A percentile compares a stretch with the other conserved stretches of the same genome.
These are phyloP conservation scores for Diorhabda sublineata DNA, from an alignment of 1,140 invertebrate species.

Conservation along the genomic window DNA sequence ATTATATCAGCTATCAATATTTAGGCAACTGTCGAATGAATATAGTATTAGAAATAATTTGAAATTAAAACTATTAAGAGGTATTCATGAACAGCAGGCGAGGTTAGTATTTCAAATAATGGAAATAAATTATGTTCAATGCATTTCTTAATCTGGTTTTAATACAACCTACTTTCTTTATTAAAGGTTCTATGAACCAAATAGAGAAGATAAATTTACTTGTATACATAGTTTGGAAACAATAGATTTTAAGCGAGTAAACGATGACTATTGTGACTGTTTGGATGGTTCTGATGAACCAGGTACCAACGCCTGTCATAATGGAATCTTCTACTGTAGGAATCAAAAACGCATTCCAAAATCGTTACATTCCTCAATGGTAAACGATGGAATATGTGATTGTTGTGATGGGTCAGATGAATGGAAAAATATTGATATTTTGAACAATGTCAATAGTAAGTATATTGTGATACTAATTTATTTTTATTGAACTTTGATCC, in stretches of 20 bases:
- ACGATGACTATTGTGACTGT: slow-evolving; percentile 96
- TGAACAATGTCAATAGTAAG: slow-evolving; percentile 40
- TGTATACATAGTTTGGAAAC: slow-evolving; percentile 47
- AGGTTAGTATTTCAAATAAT: no score
- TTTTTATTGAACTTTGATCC: slow-evolving; percentile 15
- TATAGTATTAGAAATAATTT: neutral
- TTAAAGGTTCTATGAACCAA: slow-evolving; percentile 44
- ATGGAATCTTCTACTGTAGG: slow-evolving; percentile 41
- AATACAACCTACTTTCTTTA: neutral
- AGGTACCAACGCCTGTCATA: slow-evolving; percentile 80
- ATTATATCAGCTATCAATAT: slow-evolving; percentile 36
- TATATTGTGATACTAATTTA: slow-evolving; percentile 2
- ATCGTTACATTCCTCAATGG: slow-evolving; percentile 57
- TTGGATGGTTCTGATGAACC: slow-evolving; percentile 85
- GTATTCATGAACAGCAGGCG: slow-evolving; percentile 38
- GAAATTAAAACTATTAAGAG: slow-evolving; percentile 20
- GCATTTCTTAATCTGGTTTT: no score
- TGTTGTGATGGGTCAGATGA: slow-evolving; percentile 84
- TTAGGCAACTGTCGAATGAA: slow-evolving; percentile 16
- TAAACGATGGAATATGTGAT: slow-evolving; percentile 94
- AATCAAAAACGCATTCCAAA: slow-evolving; percentile 39
- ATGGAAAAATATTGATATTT: slow-evolving; percentile 36
- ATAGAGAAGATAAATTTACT: slow-evolving; percentile 44
- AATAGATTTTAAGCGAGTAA: slow-evolving; percentile 64
- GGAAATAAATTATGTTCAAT: no score